Evolutionary conservation across 2,797 vertebrate genomes (phyloP).

Genomic region (Chaetodon trifasciatus): DNA sequence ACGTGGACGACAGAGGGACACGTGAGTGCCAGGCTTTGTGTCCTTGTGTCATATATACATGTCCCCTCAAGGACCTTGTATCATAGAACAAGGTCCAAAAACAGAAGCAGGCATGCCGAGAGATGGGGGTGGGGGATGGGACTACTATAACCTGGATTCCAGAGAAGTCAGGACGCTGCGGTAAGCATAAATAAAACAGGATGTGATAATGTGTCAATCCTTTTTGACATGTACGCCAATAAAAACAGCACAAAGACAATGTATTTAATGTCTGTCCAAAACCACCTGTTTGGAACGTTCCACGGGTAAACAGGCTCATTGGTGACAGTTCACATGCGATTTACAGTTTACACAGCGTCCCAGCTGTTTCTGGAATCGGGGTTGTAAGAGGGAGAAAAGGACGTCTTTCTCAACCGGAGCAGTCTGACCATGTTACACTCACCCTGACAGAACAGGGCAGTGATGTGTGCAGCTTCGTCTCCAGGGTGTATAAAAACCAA

Average conservation of each 20-base stretch:
- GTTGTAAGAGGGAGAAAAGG: constrained; percentile 12
- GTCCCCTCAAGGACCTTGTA: constrained; percentile 3
- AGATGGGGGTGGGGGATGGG: constrained; percentile 2
- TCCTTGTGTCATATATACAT: constrained; percentile 32
- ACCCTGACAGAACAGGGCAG: neutral
- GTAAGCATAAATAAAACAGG: too few species aligned
- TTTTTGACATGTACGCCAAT: too few species aligned
- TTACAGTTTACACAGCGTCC: too few species aligned
- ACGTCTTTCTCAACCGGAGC: neutral
- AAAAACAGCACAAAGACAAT: too few species aligned
- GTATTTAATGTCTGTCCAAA: too few species aligned
- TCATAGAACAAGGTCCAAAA: constrained; percentile 61
- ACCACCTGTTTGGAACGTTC: too few species aligned
- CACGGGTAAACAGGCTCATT: too few species aligned
- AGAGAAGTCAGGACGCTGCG: too few species aligned
- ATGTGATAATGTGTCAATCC: too few species aligned
- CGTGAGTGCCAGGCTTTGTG: constrained; percentile 3
- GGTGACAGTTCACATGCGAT: too few species aligned
- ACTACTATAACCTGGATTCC: neutral
- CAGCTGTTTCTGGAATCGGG: too few species aligned
- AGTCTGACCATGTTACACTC: constrained; percentile 9
- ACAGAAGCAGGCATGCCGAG: constrained; percentile 51
- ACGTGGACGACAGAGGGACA: neutral
- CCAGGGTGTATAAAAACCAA: neutral
- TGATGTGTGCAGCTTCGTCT: constrained; percentile 25